phyloP scores from a whole-genome alignment of 2,113 vertebrate genomes.

The Kryptolebias marmoratus region DNA sequence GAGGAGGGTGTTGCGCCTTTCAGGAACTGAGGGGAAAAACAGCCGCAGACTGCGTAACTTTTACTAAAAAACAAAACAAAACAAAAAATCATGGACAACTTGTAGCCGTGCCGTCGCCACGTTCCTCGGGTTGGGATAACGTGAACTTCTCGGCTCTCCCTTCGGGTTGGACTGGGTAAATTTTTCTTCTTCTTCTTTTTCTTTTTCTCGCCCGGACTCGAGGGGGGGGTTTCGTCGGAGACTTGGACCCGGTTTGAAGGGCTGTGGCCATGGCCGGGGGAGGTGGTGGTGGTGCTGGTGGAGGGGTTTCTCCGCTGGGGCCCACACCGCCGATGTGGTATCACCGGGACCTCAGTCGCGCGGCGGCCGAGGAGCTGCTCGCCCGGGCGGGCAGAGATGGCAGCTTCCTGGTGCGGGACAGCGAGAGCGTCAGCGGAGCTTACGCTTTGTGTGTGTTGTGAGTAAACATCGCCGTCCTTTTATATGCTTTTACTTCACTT shows the following conservation, averaged over 20 bases:
- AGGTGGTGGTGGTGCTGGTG: conserved; percentile 68
- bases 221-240: conserved; percentile 41
- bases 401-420: conserved; percentile 96
- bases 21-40: conserved; percentile 68
- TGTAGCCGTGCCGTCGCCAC: not conserved
- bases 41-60: conserved; percentile 14
- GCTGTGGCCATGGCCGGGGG: conserved; percentile 82
- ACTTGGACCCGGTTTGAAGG: conserved; percentile 61
- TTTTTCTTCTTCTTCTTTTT: not conserved
- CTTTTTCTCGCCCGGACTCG: conserved; percentile 9
- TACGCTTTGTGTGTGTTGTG: conserved; percentile 92
- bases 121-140: not conserved
- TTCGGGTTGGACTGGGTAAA: not conserved
- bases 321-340: conserved; percentile 87
- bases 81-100: conserved; percentile 24
- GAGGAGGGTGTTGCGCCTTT: conserved; percentile 63
- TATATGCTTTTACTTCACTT: not conserved
- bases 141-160: conserved; percentile 17
- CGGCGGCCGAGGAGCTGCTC: conserved; percentile 91
- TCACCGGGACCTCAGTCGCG: conserved; percentile 94
- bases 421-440: conserved; percentile 91
- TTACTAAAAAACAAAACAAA: too few species aligned
- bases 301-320: conserved; percentile 72
- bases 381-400: conserved; percentile 91
- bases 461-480: conserved; percentile 72